Evolutionary conservation across 2,113 vertebrate species (phyloP), one percentile per base, ranked within the genome.

Genomic region (Dinomys branickii): DNA sequence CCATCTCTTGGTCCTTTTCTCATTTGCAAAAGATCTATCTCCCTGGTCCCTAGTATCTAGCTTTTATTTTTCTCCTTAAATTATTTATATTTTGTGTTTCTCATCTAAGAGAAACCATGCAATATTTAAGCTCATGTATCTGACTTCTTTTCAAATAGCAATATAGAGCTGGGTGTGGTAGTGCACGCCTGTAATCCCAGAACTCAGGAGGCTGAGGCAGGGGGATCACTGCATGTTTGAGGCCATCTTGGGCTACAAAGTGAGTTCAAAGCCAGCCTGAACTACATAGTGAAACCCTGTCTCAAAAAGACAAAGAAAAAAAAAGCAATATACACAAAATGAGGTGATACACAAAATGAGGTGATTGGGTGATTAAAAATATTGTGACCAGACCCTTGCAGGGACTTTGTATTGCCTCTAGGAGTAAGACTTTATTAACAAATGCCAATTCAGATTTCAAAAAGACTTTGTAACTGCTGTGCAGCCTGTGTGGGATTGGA

Each of bases 141-240:
- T 69, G 65, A 69, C 16, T 75, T 24, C 44, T 41, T 75, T 75
- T 88, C 77, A 69, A 85, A 61, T 77, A 87, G 90, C 69, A 96
- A 90, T 6, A 75, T 22, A 61, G 61, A 33, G 63, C 33, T 30
- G 28, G 63, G 28, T 5, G 1, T 65, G 13, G 30, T 33, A 28
- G 63, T 3, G 4, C 12, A 33, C 5, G 33, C 63, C 63, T 63
- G 30, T 65, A 33, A 65, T 30, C 63, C 12, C 10, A 65, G 63
- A 11, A 65, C 26, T 65, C 12, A 14, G 63, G 63, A 65, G 63
- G 63, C 63, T 33, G 12, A 65, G 30, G 12, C 63, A 65, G 63
- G 63, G 14, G 30, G 63, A 33, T 65, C 63, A 65, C 33, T 65
- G 30, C 33, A 11, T 14, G 1, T 33, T 65, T 33, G 30, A 65